Percentiles rank a stretch among this genome's conserved stretches.
These are phyloP conservation scores for Geophilus truncorum DNA, from an alignment of 2,888 invertebrate genomes.

Conservation along the genomic window DNA sequence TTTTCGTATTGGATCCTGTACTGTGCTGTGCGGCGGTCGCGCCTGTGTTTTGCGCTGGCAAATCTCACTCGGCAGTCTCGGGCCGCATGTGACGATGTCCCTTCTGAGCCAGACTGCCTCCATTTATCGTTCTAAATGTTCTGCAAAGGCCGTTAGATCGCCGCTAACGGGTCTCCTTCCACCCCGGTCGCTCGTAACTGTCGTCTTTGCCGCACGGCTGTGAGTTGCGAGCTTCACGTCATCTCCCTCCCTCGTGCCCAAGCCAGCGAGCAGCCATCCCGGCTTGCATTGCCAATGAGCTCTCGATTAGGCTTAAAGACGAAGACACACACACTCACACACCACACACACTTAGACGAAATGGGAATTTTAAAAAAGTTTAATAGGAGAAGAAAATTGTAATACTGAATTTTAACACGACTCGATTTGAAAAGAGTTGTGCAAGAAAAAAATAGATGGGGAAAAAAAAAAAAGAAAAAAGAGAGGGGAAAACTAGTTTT, in stretches of 20 bases:
- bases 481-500: not conserved
- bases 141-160: conserved; percentile 31
- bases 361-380: not conserved
- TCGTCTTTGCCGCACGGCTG: conserved; percentile 28
- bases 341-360: not conserved
- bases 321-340: not conserved
- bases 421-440: not conserved
- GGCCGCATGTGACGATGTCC: conserved; percentile 28
- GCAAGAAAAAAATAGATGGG: no score
- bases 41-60: conserved; percentile 11
- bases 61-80: conserved; percentile 22
- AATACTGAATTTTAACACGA: not conserved
- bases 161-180: conserved; percentile 33
- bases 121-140: conserved; percentile 33
- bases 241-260: conserved; percentile 20
- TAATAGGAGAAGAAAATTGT: not conserved
- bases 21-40: not conserved
- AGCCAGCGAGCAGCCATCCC: conserved; percentile 20
- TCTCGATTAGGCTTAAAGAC: conserved; percentile 13
- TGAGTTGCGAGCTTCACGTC: conserved; percentile 31
- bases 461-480: not conserved
- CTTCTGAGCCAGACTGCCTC: conserved; percentile 27
- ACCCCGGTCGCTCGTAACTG: conserved; percentile 33
- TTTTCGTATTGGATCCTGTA: not conserved
- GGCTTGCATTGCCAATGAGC: conserved; percentile 24